Evolutionary conservation across 2,888 invertebrate genomes (phyloP).

Genomic region (Muschampia plurimacula): DNA sequence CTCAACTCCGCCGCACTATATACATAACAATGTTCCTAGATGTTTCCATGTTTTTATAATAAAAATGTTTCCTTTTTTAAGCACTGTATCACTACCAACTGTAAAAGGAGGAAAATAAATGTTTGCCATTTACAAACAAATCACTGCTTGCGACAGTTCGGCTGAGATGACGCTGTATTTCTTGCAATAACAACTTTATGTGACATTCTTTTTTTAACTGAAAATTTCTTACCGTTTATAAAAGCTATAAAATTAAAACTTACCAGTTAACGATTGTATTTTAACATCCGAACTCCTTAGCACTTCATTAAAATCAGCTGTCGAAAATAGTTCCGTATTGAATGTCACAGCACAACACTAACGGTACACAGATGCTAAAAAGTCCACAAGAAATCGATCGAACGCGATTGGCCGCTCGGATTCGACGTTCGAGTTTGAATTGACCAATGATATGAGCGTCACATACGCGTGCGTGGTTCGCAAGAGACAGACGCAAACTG

Average conservation of each 20-base stretch:
- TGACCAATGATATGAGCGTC: conserved; percentile 57
- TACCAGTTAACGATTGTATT: conserved; percentile 50
- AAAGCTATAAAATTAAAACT: conserved; percentile 34
- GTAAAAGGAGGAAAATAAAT: not conserved
- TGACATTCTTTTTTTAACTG: conserved; percentile 27
- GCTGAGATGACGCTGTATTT: conserved; percentile 24
- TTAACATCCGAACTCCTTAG: conserved; percentile 70
- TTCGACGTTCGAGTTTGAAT: conserved; percentile 74
- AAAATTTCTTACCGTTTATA: conserved; percentile 38
- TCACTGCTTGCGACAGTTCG: conserved; percentile 20
- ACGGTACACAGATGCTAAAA: conserved; percentile 72
- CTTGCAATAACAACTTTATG: conserved; percentile 30
- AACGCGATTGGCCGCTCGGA: conserved; percentile 72
- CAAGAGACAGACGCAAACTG: conserved; percentile 72
- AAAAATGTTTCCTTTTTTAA: not conserved
- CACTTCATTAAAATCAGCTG: conserved; percentile 46
- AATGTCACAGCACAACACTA: conserved; percentile 78
- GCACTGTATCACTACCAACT: not conserved
- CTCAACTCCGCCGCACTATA: conserved; percentile 14
- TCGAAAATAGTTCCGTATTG: conserved; percentile 49
- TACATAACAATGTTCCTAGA: conserved; percentile 6
- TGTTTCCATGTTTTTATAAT: conserved; percentile 7
- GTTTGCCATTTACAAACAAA: conserved; percentile 14
- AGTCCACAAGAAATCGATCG: conserved; percentile 75
- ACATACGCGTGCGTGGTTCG: conserved; percentile 66